Base-by-base conservation (phyloP, 2,888 invertebrate species). In the Mythimna lalbum region DNA sequence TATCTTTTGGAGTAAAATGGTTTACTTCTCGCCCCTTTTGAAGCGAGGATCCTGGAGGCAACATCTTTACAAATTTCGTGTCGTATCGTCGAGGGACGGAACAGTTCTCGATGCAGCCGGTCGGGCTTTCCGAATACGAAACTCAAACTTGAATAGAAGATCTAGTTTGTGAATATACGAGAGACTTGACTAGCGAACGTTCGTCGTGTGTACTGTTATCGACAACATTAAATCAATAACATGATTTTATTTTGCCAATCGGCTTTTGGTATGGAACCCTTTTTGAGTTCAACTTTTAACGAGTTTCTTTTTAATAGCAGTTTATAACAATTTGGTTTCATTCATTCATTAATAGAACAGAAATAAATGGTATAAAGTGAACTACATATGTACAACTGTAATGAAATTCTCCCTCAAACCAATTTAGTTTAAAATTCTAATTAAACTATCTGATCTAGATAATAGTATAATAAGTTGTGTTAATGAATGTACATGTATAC, bases 1-100 rank as follows among this genome's bases (percentile, higher is more conserved):
- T 80, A 83, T 76, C 61, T 79, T 74, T 72, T 50, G n/a, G n/a
- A 76, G 69, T 60, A 69, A 82, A 86, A 84, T 86, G 84, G 84
- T 85, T 84, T 86, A 84, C 83, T 85, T 83, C 76, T 77, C 81
- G 68, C 66, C 47, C 79, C 81, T 75, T 83, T 84, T 86, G 80
- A 83, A 73, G 67, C 71, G 81, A 66, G 73, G 78, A 82, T 85
- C 78, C 82, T 78, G 76, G 61, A 73, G 60, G 75, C 82, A 84
- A 86, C 85, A 85, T 88, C 90, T 89, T 90, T 90, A 88, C 89
- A 90, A 91, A 90, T 90, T 90, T 88, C 71, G 87, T 82, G 78
- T 82, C 85, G 86, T 83, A 84, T 89, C 89, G 86, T 83, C 85
- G 65, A 77, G 90, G 90, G 90, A 89, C 86, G 82, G 84, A 85